These are phyloP conservation scores for Polyploca ridens DNA, from an alignment of 2,888 invertebrate genomes.

Conservation along the genomic window DNA sequence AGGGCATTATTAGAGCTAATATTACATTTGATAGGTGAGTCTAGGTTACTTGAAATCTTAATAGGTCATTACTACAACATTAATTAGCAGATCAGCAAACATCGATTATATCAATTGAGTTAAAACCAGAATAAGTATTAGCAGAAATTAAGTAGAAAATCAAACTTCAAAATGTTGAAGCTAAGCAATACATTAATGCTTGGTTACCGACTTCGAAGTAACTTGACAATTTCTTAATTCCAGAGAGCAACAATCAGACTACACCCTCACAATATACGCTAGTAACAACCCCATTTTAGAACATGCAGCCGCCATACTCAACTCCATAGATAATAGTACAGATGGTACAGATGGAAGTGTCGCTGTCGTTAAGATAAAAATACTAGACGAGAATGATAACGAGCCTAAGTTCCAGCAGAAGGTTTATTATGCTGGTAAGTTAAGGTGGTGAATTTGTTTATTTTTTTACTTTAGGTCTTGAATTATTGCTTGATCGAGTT, in stretches of 20 bases:
- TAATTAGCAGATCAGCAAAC: no score
- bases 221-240: conserved; percentile 9
- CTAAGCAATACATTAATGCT: no score
- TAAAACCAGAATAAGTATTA: no score
- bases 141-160: no score
- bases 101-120: no score
- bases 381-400: conserved; percentile 94
- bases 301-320: conserved; percentile 65
- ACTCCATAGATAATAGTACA: conserved; percentile 69
- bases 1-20: conserved; percentile 92
- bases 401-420: conserved; percentile 88
- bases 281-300: conserved; percentile 93
- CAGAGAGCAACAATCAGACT: conserved; percentile 90
- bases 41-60: neutral
- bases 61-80: neutral
- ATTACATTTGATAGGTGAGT: conserved; percentile 89
- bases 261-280: conserved; percentile 91
- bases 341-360: conserved; percentile 87
- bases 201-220: no score
- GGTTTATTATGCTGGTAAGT: conserved; percentile 87
- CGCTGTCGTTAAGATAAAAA: conserved; percentile 88
- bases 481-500: no score
- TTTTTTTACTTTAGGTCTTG: no score
- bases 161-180: no score
- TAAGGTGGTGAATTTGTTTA: no score